These are phyloP conservation scores for Zaprionus ornatus DNA, from an alignment of 1,140 invertebrate genomes.

Conservation along the genomic window DNA sequence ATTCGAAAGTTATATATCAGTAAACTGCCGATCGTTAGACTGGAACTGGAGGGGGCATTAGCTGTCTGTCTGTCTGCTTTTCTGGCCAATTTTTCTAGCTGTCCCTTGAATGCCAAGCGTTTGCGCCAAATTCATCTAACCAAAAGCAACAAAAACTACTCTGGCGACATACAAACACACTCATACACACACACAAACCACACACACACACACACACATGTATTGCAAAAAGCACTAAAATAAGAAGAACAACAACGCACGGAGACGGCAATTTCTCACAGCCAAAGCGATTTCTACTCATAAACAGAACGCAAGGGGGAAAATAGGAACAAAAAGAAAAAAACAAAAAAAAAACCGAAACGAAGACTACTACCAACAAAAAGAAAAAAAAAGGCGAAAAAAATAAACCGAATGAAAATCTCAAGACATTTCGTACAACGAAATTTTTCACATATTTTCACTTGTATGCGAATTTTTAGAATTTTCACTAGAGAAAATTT, in stretches of 20 bases:
- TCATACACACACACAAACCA: conserved; percentile 10
- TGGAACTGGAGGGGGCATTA: conserved; percentile 7
- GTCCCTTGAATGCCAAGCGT: conserved; percentile 33
- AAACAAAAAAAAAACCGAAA: conserved; percentile 34
- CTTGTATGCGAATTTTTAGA: conserved; percentile 82
- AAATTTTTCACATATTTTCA: conserved; percentile 83
- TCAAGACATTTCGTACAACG: conserved; percentile 77
- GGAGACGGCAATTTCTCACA: conserved; percentile 60
- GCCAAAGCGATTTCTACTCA: conserved; percentile 70
- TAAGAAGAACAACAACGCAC: conserved; percentile 37
- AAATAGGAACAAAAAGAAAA: conserved; percentile 38
- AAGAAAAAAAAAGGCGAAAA: conserved; percentile 44
- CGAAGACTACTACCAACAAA: conserved; percentile 29
- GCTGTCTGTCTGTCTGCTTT: neutral
- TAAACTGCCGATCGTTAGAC: neutral
- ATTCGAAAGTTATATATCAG: neutral
- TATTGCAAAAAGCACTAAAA: conserved; percentile 41
- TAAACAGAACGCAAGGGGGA: conserved; percentile 63
- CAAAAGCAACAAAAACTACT: conserved; percentile 30
- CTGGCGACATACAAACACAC: conserved; percentile 20
- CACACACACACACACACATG: neutral
- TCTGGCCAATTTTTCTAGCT: conserved; percentile 9
- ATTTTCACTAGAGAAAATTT: conserved; percentile 80
- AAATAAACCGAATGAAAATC: conserved; percentile 74
- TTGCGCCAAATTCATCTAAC: conserved; percentile 46